Conservation (phyloP, 2,797 vertebrate genomes). For the Cetoscarus ocellatus region DNA sequence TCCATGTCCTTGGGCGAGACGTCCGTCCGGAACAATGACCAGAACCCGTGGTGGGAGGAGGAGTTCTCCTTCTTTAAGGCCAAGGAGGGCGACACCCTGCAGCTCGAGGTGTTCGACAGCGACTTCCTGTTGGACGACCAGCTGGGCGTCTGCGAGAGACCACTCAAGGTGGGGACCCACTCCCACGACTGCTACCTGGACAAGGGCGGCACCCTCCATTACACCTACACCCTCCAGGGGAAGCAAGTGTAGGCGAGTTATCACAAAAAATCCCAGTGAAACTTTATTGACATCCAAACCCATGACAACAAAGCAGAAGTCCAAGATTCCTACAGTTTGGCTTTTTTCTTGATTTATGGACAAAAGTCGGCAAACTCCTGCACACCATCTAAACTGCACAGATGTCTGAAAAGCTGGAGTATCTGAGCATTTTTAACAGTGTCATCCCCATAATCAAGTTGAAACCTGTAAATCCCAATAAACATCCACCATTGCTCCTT, state of each 20-base stretch:
- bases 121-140: slow-evolving; percentile 20
- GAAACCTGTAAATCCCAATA: slow-evolving; percentile 3
- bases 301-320: too few species aligned
- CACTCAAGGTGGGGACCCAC: slow-evolving; percentile 46
- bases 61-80: slow-evolving; percentile 35
- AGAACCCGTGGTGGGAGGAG: slow-evolving; percentile 60
- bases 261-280: too few species aligned
- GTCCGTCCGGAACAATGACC: neutral
- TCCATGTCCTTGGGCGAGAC: slow-evolving; percentile 36
- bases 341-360: too few species aligned
- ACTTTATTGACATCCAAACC: too few species aligned
- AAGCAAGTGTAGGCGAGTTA: neutral
- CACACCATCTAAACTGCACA: too few species aligned
- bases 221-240: slow-evolving; percentile 50
- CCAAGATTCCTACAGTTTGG: too few species aligned
- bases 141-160: slow-evolving; percentile 57
- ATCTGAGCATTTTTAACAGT: too few species aligned
- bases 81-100: slow-evolving; percentile 27
- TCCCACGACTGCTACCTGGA: slow-evolving; percentile 55
- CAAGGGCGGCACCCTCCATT: slow-evolving; percentile 57
- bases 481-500: neutral
- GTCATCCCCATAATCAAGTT: too few species aligned
- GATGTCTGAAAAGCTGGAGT: too few species aligned
- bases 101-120: slow-evolving; percentile 51
- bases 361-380: too few species aligned